Base-by-base conservation (phyloP, 2,888 invertebrate species). In the Scotopteryx bipunctaria region DNA sequence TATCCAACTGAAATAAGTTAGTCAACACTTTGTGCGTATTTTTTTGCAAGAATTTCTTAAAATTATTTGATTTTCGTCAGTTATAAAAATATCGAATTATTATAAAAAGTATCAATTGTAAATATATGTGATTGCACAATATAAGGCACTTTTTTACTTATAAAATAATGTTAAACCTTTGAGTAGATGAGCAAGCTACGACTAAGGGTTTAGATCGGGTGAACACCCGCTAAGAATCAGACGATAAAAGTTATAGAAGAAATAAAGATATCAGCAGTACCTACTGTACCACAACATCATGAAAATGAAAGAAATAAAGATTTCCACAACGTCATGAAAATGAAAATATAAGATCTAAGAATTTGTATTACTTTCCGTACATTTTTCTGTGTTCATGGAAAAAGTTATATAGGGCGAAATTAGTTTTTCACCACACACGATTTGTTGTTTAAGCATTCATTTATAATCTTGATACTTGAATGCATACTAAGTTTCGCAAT, bases 131-230 rank as follows among this genome's bases (percentile, higher is more conserved):
- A 48, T 54, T 66, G 60, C 66, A 61, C 32, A 13, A 43, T 55
- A 46, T 62, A 72, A 72, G 72, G 72, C 72, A 73, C 72, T 48
- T 36, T 38, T 31, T 35, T 36, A 44, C 29, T 43, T 50, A 47
- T 2, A 33, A 32, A 25, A 15, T 32, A 33, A 33, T 38, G 32
- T 25, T 19, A 45, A 40, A 38, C 16, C 43, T 27, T 19, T n/a
- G 31, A 45, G 37, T 38, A 38, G 31, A 32, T 42, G 36, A 52
- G 31, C 41, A 41, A 46, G 25, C 27, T 36, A 41, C 11, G 9
- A 21, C 29, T 15, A 29, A 31, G 6, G 23, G 17, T 27, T 33
- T 21, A 14, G n/a, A 21, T 19, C 14, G 11, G 11, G 29, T 29
- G 29, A 33, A 43, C 14, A 9, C 9, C 1, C 23, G 8, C 2